A percentile compares a stretch with the other conserved stretches of the same genome.
phyloP scores from a whole-genome alignment of 2,797 vertebrate species.

The Myoxocephalus aenaeus region DNA sequence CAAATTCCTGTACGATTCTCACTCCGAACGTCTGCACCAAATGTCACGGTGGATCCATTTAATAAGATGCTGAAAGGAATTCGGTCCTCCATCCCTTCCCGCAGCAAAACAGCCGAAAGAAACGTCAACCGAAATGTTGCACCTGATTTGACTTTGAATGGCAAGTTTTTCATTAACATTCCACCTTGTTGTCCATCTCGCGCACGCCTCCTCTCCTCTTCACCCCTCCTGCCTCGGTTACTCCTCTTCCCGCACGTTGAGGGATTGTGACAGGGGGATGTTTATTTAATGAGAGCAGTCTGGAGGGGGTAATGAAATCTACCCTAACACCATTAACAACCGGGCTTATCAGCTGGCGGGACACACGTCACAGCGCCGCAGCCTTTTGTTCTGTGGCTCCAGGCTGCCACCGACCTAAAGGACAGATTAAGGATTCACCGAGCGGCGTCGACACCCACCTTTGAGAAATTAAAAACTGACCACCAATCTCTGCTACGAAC shows the following conservation, averaged over 20 bases:
- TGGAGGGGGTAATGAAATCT: constrained; percentile 86
- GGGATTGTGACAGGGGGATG: constrained; percentile 80
- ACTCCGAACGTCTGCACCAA: neutral
- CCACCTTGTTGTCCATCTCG: constrained; percentile 60
- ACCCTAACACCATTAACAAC: constrained; percentile 83
- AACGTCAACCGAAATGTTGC: constrained; percentile 11
- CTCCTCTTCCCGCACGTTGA: constrained; percentile 67
- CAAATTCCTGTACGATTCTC: no score
- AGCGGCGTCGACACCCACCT: constrained; percentile 39
- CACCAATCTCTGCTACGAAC: constrained; percentile 43
- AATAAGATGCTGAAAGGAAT: neutral
- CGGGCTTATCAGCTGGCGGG: constrained; percentile 77
- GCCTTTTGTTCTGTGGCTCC: constrained; percentile 73
- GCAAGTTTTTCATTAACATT: constrained; percentile 70
- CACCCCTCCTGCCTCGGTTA: constrained; percentile 36
- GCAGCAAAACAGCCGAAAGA: neutral
- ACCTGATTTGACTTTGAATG: constrained; percentile 56
- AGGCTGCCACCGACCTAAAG: constrained; percentile 50
- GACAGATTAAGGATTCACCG: constrained; percentile 57
- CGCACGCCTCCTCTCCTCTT: constrained; percentile 32
- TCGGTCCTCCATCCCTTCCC: no score
- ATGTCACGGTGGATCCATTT: neutral
- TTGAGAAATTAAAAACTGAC: constrained; percentile 64
- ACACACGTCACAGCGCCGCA: constrained; percentile 72
- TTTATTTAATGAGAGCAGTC: constrained; percentile 87